These are phyloP conservation scores for Cyrtodaria siliqua DNA, from an alignment of 2,888 invertebrate genomes.

Conservation along the genomic window DNA sequence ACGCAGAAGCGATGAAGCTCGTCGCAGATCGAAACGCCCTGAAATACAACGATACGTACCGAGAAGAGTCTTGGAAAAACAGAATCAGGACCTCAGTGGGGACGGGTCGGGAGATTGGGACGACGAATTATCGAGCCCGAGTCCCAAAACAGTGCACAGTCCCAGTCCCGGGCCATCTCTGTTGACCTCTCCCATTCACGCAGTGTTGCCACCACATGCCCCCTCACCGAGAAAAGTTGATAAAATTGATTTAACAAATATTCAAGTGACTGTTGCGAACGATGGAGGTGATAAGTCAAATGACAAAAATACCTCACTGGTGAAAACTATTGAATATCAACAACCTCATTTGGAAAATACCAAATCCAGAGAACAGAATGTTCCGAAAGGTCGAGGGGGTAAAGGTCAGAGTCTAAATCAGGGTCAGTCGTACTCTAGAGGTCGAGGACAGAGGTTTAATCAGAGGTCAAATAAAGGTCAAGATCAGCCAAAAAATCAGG, in stretches of 20 bases:
- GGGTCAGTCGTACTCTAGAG: constrained; percentile 51
- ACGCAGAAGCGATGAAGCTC: constrained; percentile 36
- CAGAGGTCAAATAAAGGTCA: constrained; percentile 45
- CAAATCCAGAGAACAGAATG: no score
- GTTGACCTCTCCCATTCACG: background rate
- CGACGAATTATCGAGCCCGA: constrained; percentile 43
- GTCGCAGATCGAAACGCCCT: constrained; percentile 68
- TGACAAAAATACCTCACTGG: constrained; percentile 1
- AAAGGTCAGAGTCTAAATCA: constrained; percentile 28
- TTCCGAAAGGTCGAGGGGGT: no score
- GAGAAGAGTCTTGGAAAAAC: constrained; percentile 70
- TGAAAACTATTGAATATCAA: constrained; percentile 23
- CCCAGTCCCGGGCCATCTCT: constrained; percentile 41
- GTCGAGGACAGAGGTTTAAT: constrained; percentile 47
- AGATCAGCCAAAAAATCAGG: constrained; percentile 14
- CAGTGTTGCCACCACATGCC: constrained; percentile 2
- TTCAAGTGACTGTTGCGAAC: constrained; percentile 76
- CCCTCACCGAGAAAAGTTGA: constrained; percentile 46
- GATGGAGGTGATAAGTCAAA: constrained; percentile 6
- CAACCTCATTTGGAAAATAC: constrained; percentile 1
- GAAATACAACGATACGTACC: constrained; percentile 80
- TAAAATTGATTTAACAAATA: constrained; percentile 63
- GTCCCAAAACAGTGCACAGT: constrained; percentile 33
- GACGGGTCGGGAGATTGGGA: constrained; percentile 44
- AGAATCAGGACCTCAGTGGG: constrained; percentile 44